Evolutionary conservation across 2,888 invertebrate species (phyloP).

Genomic region (Taphrorychus bicolor): DNA sequence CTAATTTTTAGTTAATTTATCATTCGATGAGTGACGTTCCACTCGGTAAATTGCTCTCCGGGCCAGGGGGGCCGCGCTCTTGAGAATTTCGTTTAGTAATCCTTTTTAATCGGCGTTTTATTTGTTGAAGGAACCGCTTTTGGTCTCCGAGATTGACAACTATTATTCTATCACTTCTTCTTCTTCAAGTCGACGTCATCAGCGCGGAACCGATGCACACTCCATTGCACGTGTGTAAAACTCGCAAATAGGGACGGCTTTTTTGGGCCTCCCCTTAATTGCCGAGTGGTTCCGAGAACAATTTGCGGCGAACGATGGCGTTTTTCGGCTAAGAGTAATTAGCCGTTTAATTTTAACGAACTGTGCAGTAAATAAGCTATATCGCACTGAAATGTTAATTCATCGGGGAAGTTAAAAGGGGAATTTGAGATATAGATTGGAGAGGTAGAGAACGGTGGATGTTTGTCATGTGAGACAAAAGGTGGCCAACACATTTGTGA

Average conservation of each 20-base stretch:
- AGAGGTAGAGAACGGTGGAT: no score
- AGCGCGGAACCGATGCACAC: not conserved
- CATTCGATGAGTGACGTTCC: constrained; percentile 30
- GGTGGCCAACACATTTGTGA: no score
- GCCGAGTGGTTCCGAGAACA: constrained; percentile 4
- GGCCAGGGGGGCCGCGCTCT: constrained; percentile 7
- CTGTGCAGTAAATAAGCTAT: not conserved
- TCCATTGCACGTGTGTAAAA: not conserved
- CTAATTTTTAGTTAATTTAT: constrained; percentile 39
- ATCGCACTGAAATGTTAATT: constrained; percentile 5
- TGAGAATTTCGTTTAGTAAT: constrained; percentile 34
- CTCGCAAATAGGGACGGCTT: not conserved
- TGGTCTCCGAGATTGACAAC: not conserved
- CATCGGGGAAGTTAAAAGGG: not conserved
- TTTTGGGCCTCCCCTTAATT: constrained; percentile 8
- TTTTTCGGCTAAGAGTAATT: constrained; percentile 2
- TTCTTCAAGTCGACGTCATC: not conserved
- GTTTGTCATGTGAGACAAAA: no score
- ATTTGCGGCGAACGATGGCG: not conserved
- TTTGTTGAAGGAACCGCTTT: not conserved
- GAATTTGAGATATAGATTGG: no score
- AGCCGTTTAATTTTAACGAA: constrained; percentile 9
- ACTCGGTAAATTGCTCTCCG: constrained; percentile 18
- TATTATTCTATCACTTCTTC: not conserved
- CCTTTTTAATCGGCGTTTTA: constrained; percentile 28